Percentiles rank a stretch among this genome's conserved stretches.
Conservation (phyloP, 2,113 vertebrate genomes). For the Oryzias woworae region DNA sequence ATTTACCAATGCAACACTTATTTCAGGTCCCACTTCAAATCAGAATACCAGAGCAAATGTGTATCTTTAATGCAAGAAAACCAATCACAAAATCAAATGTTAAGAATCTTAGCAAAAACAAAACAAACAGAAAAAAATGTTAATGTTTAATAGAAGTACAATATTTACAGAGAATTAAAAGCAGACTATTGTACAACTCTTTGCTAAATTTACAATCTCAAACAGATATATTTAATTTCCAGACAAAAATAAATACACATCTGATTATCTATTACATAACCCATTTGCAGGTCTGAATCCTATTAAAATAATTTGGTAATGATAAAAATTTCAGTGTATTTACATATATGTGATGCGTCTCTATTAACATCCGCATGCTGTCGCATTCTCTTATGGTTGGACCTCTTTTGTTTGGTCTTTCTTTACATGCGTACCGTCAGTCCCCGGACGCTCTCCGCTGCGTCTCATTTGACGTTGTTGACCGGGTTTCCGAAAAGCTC, state of each 20-base stretch:
- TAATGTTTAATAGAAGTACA: constrained; percentile 52
- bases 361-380: constrained; percentile 68
- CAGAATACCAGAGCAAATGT: constrained; percentile 51
- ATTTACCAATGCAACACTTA: constrained; percentile 38
- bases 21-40: constrained; percentile 46
- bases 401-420: constrained; percentile 80
- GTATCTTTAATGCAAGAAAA: constrained; percentile 22
- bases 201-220: constrained; percentile 70
- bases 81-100: constrained; percentile 11
- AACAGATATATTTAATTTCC: constrained; percentile 55
- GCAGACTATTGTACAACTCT: constrained; percentile 69
- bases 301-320: constrained; percentile 94
- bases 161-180: constrained; percentile 73
- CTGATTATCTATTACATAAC: constrained; percentile 68
- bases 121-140: constrained; percentile 24
- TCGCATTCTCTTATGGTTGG: constrained; percentile 69
- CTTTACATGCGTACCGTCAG: constrained; percentile 54
- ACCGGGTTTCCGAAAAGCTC: constrained; percentile 88
- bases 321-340: constrained; percentile 93
- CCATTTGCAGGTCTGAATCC: constrained; percentile 59
- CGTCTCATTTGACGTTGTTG: constrained; percentile 80
- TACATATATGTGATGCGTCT: constrained; percentile 85
- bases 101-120: constrained; percentile 27
- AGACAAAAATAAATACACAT: constrained; percentile 78
- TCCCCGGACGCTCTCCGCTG: not conserved